These are phyloP conservation scores for Drosophila paulistorum DNA, from an alignment of 1,140 invertebrate genomes.

Conservation along the genomic window DNA sequence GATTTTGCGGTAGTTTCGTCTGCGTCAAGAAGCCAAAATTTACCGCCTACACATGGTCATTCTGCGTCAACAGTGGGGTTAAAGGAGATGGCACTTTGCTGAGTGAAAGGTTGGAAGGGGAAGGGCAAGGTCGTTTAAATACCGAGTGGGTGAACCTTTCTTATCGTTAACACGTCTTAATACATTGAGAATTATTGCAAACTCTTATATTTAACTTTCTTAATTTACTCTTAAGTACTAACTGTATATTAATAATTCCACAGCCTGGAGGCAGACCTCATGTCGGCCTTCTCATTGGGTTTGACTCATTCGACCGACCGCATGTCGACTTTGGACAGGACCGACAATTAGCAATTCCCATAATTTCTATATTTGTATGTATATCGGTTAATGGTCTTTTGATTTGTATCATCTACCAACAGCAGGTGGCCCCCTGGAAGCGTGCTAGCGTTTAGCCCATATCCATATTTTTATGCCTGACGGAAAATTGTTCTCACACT, in stretches of 20 bases:
- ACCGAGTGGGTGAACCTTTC: background rate
- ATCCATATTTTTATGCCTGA: constrained; percentile 23
- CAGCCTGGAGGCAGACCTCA: background rate
- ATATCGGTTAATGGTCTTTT: constrained; percentile 38
- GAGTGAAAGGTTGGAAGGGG: background rate
- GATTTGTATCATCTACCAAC: constrained; percentile 45
- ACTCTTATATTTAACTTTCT: constrained; percentile 26
- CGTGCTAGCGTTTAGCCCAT: constrained; percentile 37
- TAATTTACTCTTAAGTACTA: constrained; percentile 30
- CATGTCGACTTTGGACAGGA: constrained; percentile 32
- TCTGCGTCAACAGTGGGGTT: constrained; percentile 9
- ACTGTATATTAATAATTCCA: constrained; percentile 16
- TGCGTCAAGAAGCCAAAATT: background rate
- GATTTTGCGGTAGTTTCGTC: background rate
- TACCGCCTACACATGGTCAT: background rate
- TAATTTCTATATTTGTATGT: constrained; percentile 16
- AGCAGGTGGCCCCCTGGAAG: constrained; percentile 53
- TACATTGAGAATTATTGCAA: constrained; percentile 1
- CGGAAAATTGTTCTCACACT: constrained; percentile 1
- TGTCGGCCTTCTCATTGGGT: constrained; percentile 4
- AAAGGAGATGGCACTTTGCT: background rate
- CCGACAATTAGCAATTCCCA: constrained; percentile 38
- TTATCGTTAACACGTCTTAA: constrained; percentile 20
- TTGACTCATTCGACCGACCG: constrained; percentile 47
- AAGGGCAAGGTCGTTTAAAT: constrained; percentile 2